Percentiles rank a stretch among this genome's conserved stretches.
Evolutionary conservation across 30 jellyfish, hydroid and myxozoan species (phyloP).

Genomic region (Aurelia aurita): DNA sequence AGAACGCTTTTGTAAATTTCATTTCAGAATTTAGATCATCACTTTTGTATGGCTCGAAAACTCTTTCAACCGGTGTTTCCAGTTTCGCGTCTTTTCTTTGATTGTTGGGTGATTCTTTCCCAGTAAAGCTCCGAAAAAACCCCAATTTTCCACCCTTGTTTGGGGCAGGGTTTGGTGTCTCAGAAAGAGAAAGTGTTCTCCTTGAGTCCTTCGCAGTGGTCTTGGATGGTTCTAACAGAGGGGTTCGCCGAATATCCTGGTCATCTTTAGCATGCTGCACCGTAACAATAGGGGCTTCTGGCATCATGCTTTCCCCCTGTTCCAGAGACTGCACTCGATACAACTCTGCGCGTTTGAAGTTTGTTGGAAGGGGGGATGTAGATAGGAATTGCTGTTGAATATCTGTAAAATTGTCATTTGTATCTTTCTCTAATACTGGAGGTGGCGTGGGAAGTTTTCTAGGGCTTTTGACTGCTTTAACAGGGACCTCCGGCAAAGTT

Average conservation of each 20-base stretch:
- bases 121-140: conserved; percentile 3
- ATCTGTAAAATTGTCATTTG: not conserved
- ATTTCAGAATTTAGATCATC: conserved; percentile 59
- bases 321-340: conserved; percentile 42
- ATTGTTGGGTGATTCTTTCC: conserved; percentile 5
- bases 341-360: conserved; percentile 61
- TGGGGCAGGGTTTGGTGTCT: conserved; percentile 19
- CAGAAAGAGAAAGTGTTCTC: conserved; percentile 22
- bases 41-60: conserved; percentile 56
- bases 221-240: not conserved
- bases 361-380: conserved; percentile 2
- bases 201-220: not conserved
- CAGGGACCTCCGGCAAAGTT: conserved; percentile 36
- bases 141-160: conserved; percentile 29
- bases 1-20: conserved; percentile 71
- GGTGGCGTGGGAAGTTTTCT: conserved; percentile 69
- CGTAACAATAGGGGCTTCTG: too few species aligned
- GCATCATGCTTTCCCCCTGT: not conserved
- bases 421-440: conserved; percentile 8
- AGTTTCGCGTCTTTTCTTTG: conserved; percentile 3
- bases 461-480: conserved; percentile 42
- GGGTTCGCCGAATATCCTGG: not conserved
- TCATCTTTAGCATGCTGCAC: conserved; percentile 26
- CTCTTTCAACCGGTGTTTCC: conserved; percentile 22
- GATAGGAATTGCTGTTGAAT: conserved; percentile 4